Conservation (phyloP, 1,140 invertebrate genomes). For the Megathymus violae region DNA sequence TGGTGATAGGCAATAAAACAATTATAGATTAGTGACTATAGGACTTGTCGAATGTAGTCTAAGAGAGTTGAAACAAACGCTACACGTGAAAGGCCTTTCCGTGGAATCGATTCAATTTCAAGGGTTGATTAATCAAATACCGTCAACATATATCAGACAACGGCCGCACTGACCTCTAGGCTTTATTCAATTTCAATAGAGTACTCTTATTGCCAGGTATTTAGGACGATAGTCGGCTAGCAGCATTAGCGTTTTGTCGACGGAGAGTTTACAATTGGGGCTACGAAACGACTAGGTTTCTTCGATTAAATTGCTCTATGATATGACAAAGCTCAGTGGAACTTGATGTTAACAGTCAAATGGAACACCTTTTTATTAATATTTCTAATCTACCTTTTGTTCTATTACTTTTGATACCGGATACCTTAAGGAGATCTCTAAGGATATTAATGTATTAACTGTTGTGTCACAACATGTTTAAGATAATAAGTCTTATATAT, state of each 20-base stretch:
- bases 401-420: too few relatives aligned
- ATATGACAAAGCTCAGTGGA: background rate
- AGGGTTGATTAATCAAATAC: slow-evolving; percentile 48
- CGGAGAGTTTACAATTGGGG: slow-evolving; percentile 11
- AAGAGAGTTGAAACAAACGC: slow-evolving; percentile 28
- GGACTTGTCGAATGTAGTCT: background rate
- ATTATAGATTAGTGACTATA: slow-evolving; percentile 2
- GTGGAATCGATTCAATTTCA: slow-evolving; percentile 34
- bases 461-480: too few relatives aligned
- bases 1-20: background rate
- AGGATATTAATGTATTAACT: too few relatives aligned
- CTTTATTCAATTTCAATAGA: slow-evolving; percentile 20
- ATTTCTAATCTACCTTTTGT: too few relatives aligned
- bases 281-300: slow-evolving; percentile 15
- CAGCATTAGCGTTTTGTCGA: slow-evolving; percentile 6
- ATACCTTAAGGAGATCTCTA: too few relatives aligned
- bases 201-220: slow-evolving; percentile 44
- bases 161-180: slow-evolving; percentile 31
- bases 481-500: too few relatives aligned
- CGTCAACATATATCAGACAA: slow-evolving; percentile 40
- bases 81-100: slow-evolving; percentile 30
- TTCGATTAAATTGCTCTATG: background rate
- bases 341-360: background rate
- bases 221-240: slow-evolving; percentile 50
- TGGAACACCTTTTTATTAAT: background rate